These are phyloP conservation scores for Plebejus anna DNA, from an alignment of 2,888 invertebrate genomes.

Conservation along the genomic window DNA sequence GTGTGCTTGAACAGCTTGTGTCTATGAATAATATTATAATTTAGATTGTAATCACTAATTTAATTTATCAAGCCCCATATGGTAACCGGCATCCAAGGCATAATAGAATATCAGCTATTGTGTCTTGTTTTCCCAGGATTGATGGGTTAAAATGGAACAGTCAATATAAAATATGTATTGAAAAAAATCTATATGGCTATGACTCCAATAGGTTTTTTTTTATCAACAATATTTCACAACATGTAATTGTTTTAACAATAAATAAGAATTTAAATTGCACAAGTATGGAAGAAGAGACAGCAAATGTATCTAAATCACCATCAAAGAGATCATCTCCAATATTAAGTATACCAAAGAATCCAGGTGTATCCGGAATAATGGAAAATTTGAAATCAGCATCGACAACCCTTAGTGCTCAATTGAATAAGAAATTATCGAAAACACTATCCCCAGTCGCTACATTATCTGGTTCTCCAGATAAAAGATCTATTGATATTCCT, in stretches of 20 bases:
- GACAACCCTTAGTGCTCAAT: constrained; percentile 10
- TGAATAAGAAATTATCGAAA: background rate
- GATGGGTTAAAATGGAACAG: background rate
- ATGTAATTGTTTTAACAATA: constrained; percentile 35
- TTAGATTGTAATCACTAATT: background rate
- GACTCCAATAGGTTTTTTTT: constrained; percentile 36
- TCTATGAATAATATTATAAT: background rate
- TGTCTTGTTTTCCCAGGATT: too few species aligned
- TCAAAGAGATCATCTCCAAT: constrained; percentile 32
- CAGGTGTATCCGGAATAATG: constrained; percentile 9
- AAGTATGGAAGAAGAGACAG: constrained; percentile 40
- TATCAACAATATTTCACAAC: constrained; percentile 31
- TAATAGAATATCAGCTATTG: too few species aligned
- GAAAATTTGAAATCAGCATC: constrained; percentile 16
- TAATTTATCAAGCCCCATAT: too few species aligned
- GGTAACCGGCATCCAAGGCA: too few species aligned
- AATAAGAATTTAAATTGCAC: constrained; percentile 29
- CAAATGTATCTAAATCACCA: constrained; percentile 32
- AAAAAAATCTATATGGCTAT: constrained; percentile 53
- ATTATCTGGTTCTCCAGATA: background rate
- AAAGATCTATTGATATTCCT: background rate
- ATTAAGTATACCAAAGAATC: constrained; percentile 36
- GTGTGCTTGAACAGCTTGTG: background rate
- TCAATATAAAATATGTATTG: constrained; percentile 4
- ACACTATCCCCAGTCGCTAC: background rate